These are phyloP conservation scores for Bombus turneri DNA, from an alignment of 1,140 invertebrate species.

Conservation along the genomic window DNA sequence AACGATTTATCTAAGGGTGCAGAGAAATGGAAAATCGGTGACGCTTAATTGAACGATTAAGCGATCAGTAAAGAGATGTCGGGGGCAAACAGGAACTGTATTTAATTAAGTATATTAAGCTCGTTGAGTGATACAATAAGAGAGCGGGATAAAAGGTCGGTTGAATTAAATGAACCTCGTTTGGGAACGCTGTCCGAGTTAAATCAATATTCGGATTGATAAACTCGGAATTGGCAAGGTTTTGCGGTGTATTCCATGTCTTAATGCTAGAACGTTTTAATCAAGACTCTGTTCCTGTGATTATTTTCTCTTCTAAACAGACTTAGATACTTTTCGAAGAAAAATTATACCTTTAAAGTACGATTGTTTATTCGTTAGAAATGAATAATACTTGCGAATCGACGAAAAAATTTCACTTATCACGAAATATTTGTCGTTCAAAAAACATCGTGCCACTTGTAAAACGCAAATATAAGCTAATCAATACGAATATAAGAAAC, in stretches of 20 bases:
- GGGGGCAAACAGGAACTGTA: conserved; percentile 39
- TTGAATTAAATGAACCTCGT: conserved; percentile 9
- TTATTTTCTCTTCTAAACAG: too few relatives aligned
- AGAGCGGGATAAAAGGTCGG: neutral
- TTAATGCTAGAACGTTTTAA: too few relatives aligned
- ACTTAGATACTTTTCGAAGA: too few relatives aligned
- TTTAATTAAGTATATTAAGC: conserved; percentile 46
- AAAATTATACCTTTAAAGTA: neutral
- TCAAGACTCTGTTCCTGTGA: too few relatives aligned
- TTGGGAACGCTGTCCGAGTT: neutral
- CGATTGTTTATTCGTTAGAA: neutral
- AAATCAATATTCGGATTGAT: neutral
- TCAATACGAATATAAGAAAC: neutral
- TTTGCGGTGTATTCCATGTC: too few relatives aligned
- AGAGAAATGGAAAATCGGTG: neutral
- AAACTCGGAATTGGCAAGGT: neutral
- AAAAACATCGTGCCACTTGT: neutral
- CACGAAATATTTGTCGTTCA: neutral
- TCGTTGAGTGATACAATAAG: conserved; percentile 20
- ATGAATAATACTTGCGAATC: neutral
- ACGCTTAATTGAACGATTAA: neutral
- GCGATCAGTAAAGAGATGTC: neutral
- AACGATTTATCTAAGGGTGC: neutral
- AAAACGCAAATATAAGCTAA: neutral
- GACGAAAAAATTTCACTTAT: neutral